Conservation (phyloP, 2,113 vertebrate genomes). For the Rattus rattus region DNA sequence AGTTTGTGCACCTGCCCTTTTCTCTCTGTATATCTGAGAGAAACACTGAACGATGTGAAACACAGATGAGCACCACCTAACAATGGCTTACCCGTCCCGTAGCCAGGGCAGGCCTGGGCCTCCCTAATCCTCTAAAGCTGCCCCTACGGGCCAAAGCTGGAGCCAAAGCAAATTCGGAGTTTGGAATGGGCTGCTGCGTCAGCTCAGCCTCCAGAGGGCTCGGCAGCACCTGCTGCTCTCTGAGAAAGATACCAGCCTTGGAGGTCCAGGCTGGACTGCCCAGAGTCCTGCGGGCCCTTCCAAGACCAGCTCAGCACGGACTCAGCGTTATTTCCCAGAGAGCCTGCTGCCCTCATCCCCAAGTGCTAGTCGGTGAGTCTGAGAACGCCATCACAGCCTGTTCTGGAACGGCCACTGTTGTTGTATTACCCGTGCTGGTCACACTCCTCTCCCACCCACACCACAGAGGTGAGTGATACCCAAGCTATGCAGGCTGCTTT, state of each 20-base stretch:
- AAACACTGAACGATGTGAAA: background rate
- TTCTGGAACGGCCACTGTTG: background rate
- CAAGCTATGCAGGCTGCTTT: background rate
- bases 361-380: background rate
- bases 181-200: background rate
- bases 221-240: conserved; percentile 36
- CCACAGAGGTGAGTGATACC: background rate
- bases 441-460: background rate
- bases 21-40: background rate
- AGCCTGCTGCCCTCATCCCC: background rate
- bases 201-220: background rate
- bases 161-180: background rate
- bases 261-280: background rate
- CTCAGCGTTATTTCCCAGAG: background rate
- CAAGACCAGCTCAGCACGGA: background rate
- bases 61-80: background rate
- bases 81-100: background rate
- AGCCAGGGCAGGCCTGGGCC: background rate
- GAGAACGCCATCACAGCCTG: background rate
- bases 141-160: background rate
- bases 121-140: background rate
- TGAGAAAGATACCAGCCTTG: background rate
- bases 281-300: background rate
- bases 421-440: background rate
- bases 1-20: background rate